phyloP scores from a whole-genome alignment of 2,113 vertebrate genomes.

The Cricetomys ansorgei region DNA sequence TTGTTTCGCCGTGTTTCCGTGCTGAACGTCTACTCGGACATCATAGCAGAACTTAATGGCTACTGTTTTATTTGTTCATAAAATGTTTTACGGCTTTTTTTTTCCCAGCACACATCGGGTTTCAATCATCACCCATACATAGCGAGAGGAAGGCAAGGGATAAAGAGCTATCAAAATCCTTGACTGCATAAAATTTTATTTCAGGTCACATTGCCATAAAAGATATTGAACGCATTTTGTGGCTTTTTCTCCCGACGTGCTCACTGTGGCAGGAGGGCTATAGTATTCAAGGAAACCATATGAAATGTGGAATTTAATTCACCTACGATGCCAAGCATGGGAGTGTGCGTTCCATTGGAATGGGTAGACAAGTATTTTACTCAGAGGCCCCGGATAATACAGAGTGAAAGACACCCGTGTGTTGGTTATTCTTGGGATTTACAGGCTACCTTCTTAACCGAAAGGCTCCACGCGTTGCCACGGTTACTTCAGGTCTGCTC shows the following conservation, averaged over 20 bases:
- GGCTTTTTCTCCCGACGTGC: constrained; percentile 81
- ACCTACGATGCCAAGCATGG: constrained; percentile 80
- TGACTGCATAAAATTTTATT: constrained; percentile 90
- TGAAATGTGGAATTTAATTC: constrained; percentile 82
- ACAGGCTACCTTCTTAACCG: constrained; percentile 55
- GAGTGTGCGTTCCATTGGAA: constrained; percentile 69
- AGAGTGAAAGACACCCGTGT: background rate
- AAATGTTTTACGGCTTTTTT: constrained; percentile 88
- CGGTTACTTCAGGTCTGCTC: constrained; percentile 17
- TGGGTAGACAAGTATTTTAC: constrained; percentile 27
- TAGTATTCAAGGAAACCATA: constrained; percentile 81
- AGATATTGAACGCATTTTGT: constrained; percentile 88
- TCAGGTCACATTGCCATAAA: constrained; percentile 87
- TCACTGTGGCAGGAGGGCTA: constrained; percentile 82
- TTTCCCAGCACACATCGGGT: constrained; percentile 86
- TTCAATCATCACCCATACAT: constrained; percentile 86
- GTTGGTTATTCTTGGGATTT: constrained; percentile 35
- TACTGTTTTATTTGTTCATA: constrained; percentile 90
- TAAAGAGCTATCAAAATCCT: constrained; percentile 87
- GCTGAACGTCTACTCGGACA: constrained; percentile 88
- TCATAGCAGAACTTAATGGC: constrained; percentile 89
- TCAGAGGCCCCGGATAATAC: background rate
- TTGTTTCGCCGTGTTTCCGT: constrained; percentile 90
- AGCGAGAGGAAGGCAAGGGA: constrained; percentile 85
- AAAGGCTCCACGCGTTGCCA: constrained; percentile 25